Percentiles rank a stretch among this genome's conserved stretches.
Evolutionary conservation across 2,888 invertebrate species (phyloP).

Genomic region (Drosophila sordidapex): DNA sequence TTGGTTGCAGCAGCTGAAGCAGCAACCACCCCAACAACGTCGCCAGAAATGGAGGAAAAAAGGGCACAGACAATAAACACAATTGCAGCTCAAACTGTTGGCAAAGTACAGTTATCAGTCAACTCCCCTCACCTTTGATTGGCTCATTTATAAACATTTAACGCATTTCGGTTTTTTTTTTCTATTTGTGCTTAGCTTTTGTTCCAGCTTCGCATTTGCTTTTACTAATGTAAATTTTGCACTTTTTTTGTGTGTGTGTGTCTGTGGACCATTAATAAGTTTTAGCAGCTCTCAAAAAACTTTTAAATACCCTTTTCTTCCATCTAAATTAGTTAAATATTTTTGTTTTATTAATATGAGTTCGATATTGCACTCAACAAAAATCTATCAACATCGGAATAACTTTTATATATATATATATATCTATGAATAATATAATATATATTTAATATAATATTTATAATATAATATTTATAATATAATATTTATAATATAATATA

Average conservation of each 20-base stretch:
- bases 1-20: slow-evolving; percentile 27
- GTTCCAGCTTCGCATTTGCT: slow-evolving; percentile 30
- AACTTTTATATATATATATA: background rate
- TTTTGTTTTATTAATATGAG: background rate
- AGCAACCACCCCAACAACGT: slow-evolving; percentile 57
- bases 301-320: background rate
- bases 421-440: background rate
- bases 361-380: background rate
- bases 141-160: slow-evolving; percentile 23
- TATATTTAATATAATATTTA: no score
- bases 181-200: slow-evolving; percentile 11
- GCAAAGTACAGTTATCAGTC: slow-evolving; percentile 44
- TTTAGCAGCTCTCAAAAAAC: slow-evolving; percentile 7
- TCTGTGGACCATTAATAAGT: slow-evolving; percentile 31
- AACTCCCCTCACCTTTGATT: slow-evolving; percentile 2
- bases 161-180: background rate
- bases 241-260: background rate
- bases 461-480: no score
- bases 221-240: no score
- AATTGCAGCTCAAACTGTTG: slow-evolving; percentile 44
- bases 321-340: background rate
- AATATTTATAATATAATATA: no score
- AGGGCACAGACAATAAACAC: slow-evolving; percentile 25
- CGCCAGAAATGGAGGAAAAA: slow-evolving; percentile 3
- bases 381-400: background rate